Evolutionary conservation across 2,888 invertebrate genomes (phyloP).

Genomic region (Drosophila quinaria): DNA sequence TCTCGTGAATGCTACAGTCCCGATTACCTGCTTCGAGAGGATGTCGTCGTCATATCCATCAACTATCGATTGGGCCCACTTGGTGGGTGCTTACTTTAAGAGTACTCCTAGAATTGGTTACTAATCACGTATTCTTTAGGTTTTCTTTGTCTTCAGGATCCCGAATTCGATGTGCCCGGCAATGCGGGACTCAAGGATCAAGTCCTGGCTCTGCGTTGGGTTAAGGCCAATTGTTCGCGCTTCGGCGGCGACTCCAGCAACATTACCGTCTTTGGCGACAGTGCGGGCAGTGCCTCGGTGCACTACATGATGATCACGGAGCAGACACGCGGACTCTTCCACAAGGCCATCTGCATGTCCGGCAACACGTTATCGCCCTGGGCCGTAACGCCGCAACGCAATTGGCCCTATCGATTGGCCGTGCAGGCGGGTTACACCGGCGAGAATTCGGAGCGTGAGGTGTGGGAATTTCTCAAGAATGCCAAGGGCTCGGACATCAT

Average conservation of each 20-base stretch:
- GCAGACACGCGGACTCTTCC: slow-evolving; percentile 85
- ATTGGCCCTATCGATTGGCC: slow-evolving; percentile 84
- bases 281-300: slow-evolving; percentile 86
- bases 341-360: slow-evolving; percentile 85
- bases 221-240: slow-evolving; percentile 86
- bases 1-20: slow-evolving; percentile 86
- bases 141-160: slow-evolving; percentile 86
- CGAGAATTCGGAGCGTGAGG: slow-evolving; percentile 82
- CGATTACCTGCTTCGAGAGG: slow-evolving; percentile 86
- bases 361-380: slow-evolving; percentile 83
- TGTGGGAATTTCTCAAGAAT: slow-evolving; percentile 84
- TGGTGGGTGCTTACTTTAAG: slow-evolving; percentile 61
- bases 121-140: slow-evolving; percentile 75
- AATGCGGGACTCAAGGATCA: slow-evolving; percentile 87
- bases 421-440: slow-evolving; percentile 82
- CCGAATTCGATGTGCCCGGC: slow-evolving; percentile 86
- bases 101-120: fast-evolving
- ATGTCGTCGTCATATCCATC: slow-evolving; percentile 86
- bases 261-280: slow-evolving; percentile 87
- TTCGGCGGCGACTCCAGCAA: slow-evolving; percentile 87
- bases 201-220: slow-evolving; percentile 86
- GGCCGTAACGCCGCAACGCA: slow-evolving; percentile 83
- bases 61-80: slow-evolving; percentile 87
- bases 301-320: slow-evolving; percentile 87
- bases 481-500: slow-evolving; percentile 82